phyloP scores from a whole-genome alignment of 2,797 vertebrate genomes.

The Discoglossus pictus region DNA sequence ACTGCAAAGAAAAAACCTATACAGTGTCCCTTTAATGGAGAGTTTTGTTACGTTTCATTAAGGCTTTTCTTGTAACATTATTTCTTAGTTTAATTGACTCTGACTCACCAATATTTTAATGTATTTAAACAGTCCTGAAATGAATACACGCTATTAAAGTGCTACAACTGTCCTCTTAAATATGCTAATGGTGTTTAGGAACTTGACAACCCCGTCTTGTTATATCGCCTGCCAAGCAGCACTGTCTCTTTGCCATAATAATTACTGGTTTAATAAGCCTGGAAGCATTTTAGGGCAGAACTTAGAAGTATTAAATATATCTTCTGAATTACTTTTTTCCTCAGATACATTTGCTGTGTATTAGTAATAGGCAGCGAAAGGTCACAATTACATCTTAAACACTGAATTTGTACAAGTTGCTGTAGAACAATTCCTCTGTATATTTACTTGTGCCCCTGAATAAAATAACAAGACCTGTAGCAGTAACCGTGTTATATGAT shows the following conservation, averaged over 20 bases:
- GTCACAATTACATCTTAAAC: slow-evolving; percentile 8
- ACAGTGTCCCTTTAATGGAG: background rate
- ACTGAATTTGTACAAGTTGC: background rate
- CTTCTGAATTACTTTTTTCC: background rate
- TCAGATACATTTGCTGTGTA: background rate
- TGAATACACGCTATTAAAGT: slow-evolving; percentile 43
- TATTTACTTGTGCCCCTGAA: background rate
- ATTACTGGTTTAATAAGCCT: slow-evolving; percentile 46
- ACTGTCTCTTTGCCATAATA: slow-evolving; percentile 42
- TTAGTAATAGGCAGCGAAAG: slow-evolving; percentile 11
- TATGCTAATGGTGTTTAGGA: slow-evolving; percentile 47
- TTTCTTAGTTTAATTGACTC: slow-evolving; percentile 44
- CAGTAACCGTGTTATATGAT: no score
- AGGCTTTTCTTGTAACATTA: slow-evolving; percentile 49
- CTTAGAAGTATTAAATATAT: slow-evolving; percentile 27
- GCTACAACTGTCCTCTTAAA: slow-evolving; percentile 43
- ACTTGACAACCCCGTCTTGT: slow-evolving; percentile 33
- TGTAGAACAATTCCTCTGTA: slow-evolving; percentile 1
- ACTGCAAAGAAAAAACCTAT: no score
- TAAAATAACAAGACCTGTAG: no score
- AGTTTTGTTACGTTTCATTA: slow-evolving; percentile 38
- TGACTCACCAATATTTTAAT: slow-evolving; percentile 40
- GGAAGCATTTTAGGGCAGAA: slow-evolving; percentile 36
- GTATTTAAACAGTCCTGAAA: slow-evolving; percentile 32
- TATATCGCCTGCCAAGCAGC: slow-evolving; percentile 32